These are phyloP conservation scores for Pandemis corylana DNA, from an alignment of 2,888 invertebrate genomes.

Conservation along the genomic window DNA sequence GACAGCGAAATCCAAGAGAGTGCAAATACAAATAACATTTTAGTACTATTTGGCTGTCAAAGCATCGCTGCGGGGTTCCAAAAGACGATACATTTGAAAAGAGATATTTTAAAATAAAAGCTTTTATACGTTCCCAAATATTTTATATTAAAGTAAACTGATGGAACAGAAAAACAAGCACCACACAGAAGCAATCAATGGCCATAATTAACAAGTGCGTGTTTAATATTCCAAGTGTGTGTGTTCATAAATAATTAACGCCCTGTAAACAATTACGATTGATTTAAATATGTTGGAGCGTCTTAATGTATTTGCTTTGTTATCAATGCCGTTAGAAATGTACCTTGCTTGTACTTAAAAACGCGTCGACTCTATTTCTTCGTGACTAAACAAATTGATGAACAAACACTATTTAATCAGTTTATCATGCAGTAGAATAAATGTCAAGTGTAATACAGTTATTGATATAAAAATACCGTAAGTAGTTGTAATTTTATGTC, in stretches of 20 bases:
- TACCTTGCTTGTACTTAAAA: slow-evolving; percentile 6
- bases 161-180: background rate
- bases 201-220: slow-evolving; percentile 22
- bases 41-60: slow-evolving; percentile 3
- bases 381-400: background rate
- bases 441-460: background rate
- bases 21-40: slow-evolving; percentile 15
- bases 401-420: background rate
- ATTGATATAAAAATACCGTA: background rate
- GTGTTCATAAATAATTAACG: slow-evolving; percentile 34
- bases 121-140: background rate
- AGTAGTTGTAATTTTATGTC: background rate
- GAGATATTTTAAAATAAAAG: background rate
- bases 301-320: slow-evolving; percentile 7
- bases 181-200: slow-evolving; percentile 26
- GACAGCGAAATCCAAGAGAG: slow-evolving; percentile 23
- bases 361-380: background rate
- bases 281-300: slow-evolving; percentile 25
- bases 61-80: slow-evolving; percentile 3
- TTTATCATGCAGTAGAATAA: background rate
- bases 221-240: slow-evolving; percentile 20
- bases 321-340: background rate
- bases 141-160: too few relatives aligned
- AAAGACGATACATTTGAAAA: slow-evolving; percentile 15
- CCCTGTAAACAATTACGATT: background rate